Base-by-base conservation (phyloP, 2,113 vertebrate species). In the Sinocyclocheilus anophthalmus region DNA sequence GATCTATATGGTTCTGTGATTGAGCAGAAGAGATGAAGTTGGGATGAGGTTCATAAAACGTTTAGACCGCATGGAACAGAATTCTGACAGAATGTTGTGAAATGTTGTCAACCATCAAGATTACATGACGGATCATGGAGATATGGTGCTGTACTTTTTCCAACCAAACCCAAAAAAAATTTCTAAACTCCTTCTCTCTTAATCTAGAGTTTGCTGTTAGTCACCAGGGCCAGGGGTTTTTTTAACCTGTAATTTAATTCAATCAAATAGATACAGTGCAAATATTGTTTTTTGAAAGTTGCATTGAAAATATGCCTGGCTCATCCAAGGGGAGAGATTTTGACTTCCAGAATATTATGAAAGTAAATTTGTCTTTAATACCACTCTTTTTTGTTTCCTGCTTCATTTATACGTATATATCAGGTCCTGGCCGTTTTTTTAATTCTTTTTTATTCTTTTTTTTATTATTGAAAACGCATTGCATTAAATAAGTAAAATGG, bases 101-200 rank as follows among this genome's bases (percentile, higher is more conserved):
- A 33, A 45, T 70, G 67, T 55, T 83, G 81, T 83, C 81, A 83
- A 53, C 81, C 65, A 48, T 83, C 65, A 83, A 37, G 45, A 83
- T 83, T 70, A 83, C 65, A 48, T 20, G 61, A 65, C 42, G 5
- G 59, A 65, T 67, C 79, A 26, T 81, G 3, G 22, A 50, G 61
- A 67, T 81, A 67, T 30, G 24, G 30, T 45, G 57, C 61, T 81
- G n/a, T 26, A 67, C 37, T 30, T 81, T 81, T 81, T 81, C 61
- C 79, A 67, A 18, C 24, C 61, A 18, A 50, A 26, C n/a, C 45
- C 3, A 2, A 4, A 26, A 26, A 26, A 26, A 26, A 26, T 26
- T 1, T 10, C 30, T 12, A 9, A 33, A 57, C 50, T 77, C 14
- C 42, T 42, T 18, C 6, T 42, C 20, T n/a, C 39, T 24, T 1